A percentile compares a stretch with the other conserved stretches of the same genome.
Evolutionary conservation across 2,113 vertebrate genomes (phyloP).

Genomic region (Phaethornis superciliosus): DNA sequence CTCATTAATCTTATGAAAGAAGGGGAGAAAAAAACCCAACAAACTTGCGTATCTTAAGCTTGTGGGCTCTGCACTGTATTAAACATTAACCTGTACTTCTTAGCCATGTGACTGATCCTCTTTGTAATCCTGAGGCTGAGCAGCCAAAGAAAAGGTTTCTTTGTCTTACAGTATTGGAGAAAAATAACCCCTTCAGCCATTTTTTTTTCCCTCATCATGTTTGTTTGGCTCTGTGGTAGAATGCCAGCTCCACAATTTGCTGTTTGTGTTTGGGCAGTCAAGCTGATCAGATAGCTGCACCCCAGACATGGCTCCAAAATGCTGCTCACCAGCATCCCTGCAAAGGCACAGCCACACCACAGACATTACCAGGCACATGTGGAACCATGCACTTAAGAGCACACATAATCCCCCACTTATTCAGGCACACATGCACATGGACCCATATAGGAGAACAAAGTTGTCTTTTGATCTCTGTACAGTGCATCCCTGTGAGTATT

Average conservation of each 20-base stretch:
- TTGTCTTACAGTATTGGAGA: conserved; percentile 25
- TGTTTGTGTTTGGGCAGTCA: conserved; percentile 61
- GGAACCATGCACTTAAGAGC: rapidly evolving
- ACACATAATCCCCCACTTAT: neutral
- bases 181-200: conserved; percentile 24
- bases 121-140: neutral
- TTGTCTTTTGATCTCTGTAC: neutral
- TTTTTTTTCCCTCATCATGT: conserved; percentile 19
- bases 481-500: neutral
- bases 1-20: neutral
- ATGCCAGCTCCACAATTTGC: conserved; percentile 13
- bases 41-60: neutral
- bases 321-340: neutral
- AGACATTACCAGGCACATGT: rapidly evolving
- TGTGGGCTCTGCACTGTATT: conserved; percentile 38
- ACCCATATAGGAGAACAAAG: neutral
- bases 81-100: conserved; percentile 61
- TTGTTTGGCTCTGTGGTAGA: conserved; percentile 24
- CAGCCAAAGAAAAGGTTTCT: conserved; percentile 49
- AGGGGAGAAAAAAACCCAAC: no score
- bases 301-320: rapidly evolving
- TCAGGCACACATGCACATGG: rapidly evolving
- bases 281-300: conserved; percentile 6
- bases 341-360: neutral
- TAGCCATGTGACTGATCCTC: neutral